Evolutionary conservation across 2,888 invertebrate species (phyloP).

Genomic region (Eristalinus sepulchralis): DNA sequence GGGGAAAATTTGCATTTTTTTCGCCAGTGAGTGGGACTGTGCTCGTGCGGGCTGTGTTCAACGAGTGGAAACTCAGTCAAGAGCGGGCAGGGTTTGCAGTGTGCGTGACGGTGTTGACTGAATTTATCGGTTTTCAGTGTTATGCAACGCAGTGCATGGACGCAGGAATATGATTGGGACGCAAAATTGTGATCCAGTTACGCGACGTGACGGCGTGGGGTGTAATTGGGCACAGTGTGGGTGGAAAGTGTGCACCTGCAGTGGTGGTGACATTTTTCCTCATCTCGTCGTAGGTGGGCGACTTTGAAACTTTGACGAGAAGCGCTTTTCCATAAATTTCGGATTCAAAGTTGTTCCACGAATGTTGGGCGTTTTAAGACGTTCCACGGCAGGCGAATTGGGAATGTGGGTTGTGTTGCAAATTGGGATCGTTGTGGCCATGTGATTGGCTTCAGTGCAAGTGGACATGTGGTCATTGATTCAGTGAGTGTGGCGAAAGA

Average conservation of each 20-base stretch:
- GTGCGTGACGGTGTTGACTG: constrained; percentile 17
- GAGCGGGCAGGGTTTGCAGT: not conserved
- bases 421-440: constrained; percentile 10
- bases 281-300: not conserved
- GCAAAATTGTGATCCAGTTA: not conserved
- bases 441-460: constrained; percentile 10
- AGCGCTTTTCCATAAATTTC: not conserved
- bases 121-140: constrained; percentile 44
- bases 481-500: not conserved
- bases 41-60: not conserved
- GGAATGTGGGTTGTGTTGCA: not conserved
- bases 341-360: not conserved
- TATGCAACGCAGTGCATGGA: constrained; percentile 44
- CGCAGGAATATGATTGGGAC: not conserved
- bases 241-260: not conserved
- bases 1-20: constrained; percentile 35
- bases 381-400: not conserved
- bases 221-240: not conserved
- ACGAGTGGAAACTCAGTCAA: constrained; percentile 6
- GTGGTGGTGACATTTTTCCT: not conserved
- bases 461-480: constrained; percentile 1
- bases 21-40: not conserved
- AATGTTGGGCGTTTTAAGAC: not conserved
- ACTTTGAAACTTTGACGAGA: not conserved
- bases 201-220: not conserved